Conservation (phyloP, 2,113 vertebrate genomes). For the Malurus cyaneus region DNA sequence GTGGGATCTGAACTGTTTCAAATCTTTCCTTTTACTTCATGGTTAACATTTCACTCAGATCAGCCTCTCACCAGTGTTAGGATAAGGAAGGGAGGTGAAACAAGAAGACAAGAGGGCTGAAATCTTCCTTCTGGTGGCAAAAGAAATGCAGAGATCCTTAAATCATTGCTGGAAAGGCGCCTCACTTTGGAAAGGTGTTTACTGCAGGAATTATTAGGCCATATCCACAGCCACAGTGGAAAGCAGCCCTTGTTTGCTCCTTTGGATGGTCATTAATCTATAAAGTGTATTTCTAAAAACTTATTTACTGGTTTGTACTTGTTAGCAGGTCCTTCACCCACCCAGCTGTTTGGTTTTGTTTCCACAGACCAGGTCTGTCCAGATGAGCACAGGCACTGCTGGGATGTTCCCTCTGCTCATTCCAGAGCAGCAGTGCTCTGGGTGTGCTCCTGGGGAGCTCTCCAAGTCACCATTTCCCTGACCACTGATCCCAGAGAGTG, state of each 20-base stretch:
- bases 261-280: not conserved
- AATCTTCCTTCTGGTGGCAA: not conserved
- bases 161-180: not conserved
- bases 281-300: not conserved
- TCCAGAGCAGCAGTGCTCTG: rapidly evolving
- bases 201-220: not conserved
- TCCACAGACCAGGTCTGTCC: not conserved
- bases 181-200: not conserved
- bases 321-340: not conserved
- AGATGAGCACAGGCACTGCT: not conserved
- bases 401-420: not conserved
- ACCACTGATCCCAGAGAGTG: not conserved
- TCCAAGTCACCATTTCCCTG: not conserved
- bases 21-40: not conserved
- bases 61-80: not conserved
- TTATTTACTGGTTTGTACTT: not conserved
- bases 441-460: not conserved
- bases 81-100: not conserved
- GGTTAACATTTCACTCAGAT: not conserved
- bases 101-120: not conserved
- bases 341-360: not conserved
- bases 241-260: not conserved
- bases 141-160: not conserved
- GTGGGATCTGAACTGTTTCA: not conserved
- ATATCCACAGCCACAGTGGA: not conserved